Conservation (phyloP, 2,113 vertebrate genomes). For the Dasyprocta punctata region DNA sequence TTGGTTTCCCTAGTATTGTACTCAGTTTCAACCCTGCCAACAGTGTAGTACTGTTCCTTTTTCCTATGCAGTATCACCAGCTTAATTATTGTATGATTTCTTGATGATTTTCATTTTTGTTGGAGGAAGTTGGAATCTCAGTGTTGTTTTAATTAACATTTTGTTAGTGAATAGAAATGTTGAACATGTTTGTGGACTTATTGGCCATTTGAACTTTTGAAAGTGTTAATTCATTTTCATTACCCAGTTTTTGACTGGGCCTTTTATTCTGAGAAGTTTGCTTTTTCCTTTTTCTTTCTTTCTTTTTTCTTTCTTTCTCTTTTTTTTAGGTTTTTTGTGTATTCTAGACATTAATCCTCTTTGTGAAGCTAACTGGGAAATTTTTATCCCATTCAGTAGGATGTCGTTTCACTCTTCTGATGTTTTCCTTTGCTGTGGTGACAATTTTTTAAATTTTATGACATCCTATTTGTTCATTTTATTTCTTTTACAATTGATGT, state of each 20-base stretch:
- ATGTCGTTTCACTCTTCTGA: background rate
- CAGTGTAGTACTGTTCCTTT: background rate
- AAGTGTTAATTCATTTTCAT: background rate
- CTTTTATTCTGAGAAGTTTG: background rate
- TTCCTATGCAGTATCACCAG: background rate
- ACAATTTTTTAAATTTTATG: background rate
- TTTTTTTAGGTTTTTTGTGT: background rate
- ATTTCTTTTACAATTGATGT: background rate
- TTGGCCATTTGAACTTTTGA: background rate
- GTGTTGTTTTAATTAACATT: background rate
- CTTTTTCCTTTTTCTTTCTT: no score
- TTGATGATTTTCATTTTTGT: background rate
- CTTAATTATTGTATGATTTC: background rate
- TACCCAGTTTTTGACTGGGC: background rate
- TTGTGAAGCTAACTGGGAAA: background rate
- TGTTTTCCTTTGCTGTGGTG: background rate
- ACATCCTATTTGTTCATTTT: background rate
- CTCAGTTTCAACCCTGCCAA: background rate
- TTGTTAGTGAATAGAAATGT: background rate
- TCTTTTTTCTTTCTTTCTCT: no score
- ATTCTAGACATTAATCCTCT: background rate
- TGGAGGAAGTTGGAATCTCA: background rate
- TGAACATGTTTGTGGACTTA: background rate
- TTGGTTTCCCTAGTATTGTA: background rate
- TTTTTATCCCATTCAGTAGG: background rate